A percentile compares a stretch with the other conserved stretches of the same genome.
phyloP scores from a whole-genome alignment of 2,888 invertebrate genomes.

The Byasa hedistus region DNA sequence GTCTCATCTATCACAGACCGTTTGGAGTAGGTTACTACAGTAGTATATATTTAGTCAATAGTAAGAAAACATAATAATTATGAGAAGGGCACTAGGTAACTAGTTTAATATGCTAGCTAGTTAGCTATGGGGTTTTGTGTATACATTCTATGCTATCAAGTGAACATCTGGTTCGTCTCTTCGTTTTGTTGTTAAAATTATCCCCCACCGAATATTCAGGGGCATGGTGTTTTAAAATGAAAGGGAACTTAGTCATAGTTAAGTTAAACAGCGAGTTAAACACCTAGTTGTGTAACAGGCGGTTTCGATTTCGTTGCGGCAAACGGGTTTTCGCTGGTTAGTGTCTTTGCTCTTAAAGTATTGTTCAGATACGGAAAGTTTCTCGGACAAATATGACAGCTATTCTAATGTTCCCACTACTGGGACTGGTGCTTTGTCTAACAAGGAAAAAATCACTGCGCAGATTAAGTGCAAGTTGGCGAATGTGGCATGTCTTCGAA shows the following conservation, averaged over 20 bases:
- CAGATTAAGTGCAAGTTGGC: no score
- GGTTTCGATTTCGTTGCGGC: conserved; percentile 11
- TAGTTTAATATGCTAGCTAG: no score
- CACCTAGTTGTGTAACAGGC: conserved; percentile 21
- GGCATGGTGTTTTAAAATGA: neutral
- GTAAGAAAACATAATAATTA: no score
- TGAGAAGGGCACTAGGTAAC: no score
- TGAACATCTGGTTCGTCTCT: neutral
- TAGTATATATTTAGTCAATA: no score
- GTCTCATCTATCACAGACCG: no score
- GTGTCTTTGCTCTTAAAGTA: conserved; percentile 12
- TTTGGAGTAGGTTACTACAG: no score
- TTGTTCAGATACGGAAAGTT: conserved; percentile 3
- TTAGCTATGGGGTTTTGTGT: neutral
- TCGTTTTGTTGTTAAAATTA: neutral
- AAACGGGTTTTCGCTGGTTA: conserved; percentile 14
- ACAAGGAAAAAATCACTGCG: no score
- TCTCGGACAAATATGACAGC: neutral
- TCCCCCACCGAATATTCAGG: neutral
- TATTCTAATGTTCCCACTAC: no score
- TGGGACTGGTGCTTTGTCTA: no score
- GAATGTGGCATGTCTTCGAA: no score
- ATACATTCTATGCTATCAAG: neutral
- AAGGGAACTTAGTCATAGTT: neutral
- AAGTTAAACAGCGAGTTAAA: conserved; percentile 1